phyloP scores from a whole-genome alignment of 23 tunicate genomes.

The Styela plicata region DNA sequence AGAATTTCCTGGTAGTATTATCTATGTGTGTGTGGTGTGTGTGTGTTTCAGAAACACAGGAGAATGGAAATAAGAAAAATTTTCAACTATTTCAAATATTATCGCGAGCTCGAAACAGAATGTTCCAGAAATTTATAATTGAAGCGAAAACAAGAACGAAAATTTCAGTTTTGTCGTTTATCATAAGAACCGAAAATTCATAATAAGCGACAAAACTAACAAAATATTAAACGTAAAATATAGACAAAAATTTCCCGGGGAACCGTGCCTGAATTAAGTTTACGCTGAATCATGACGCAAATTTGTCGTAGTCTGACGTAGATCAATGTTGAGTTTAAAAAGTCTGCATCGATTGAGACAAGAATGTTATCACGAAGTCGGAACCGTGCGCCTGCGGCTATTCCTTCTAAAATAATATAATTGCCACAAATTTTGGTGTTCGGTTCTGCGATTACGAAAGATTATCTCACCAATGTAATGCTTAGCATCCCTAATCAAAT shows the following conservation, averaged over 20 bases:
- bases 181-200: no score
- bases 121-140: no score
- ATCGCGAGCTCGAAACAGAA: no score
- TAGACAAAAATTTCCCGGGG: not conserved
- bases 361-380: not conserved
- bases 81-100: no score
- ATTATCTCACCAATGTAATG: not conserved
- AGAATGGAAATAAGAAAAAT: no score
- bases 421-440: not conserved
- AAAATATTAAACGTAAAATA: not conserved
- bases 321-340: not conserved
- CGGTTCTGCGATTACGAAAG: not conserved
- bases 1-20: no score
- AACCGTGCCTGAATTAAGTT: not conserved
- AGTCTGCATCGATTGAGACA: not conserved
- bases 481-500: not conserved
- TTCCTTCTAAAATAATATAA: not conserved
- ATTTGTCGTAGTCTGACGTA: not conserved
- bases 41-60: no score
- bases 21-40: no score
- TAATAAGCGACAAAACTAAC: not conserved
- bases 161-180: not conserved
- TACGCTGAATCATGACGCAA: not conserved
- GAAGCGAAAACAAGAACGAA: not conserved
- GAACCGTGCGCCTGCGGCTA: not conserved